Evolutionary conservation across 2,113 vertebrate species (phyloP), one percentile per base, ranked within the genome.

Genomic region (Dasypus novemcinctus): DNA sequence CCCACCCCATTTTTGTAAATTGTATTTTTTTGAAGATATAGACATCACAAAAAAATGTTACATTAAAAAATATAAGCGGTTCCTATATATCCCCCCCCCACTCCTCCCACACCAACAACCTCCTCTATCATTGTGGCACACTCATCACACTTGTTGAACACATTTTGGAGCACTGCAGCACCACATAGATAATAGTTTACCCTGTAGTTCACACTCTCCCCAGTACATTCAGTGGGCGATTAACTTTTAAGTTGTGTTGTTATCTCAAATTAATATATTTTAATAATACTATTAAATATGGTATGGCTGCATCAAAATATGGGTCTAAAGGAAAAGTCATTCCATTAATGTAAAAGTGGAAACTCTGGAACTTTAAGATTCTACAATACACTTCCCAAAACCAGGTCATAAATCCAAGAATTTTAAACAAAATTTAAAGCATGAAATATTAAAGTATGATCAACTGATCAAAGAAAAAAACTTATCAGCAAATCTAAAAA

Each of bases 371-470:
- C 36, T 41, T 66, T 46, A 59, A 66, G 38, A 92, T 43, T 83
- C 79, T 43, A 91, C 61, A 94, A 93, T 17, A 41, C 17, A 91
- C 15, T 93, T 81, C 29, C 74, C 46, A 33, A 86, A 90, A 74
- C 49, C 10, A 68, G 27, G 59, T 66, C 41, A 71, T 38, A 88
- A 33, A 76, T n/a, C 59, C 7, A 71, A 49, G 23, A 36, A 79
- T 72, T 83, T 64, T 54, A 94, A 64, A 36, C 38, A 38, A 71
- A 88, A 41, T 72, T 84, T n/a, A 66, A 31, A 72, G 81, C 4
- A 72, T n/a, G 21, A 87, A 89, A 76, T 63, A 38, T 21, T 52
- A 75, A 84, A 85, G 43, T 66, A 71, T 25, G 36, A 54, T 38
- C 43, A 68, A 31, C 33, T 72, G 57, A 66, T 33, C 8, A 54